Evolutionary conservation across 2,113 vertebrate genomes (phyloP), one percentile per base, ranked within the genome.

Genomic region (Lamprotornis superbus): DNA sequence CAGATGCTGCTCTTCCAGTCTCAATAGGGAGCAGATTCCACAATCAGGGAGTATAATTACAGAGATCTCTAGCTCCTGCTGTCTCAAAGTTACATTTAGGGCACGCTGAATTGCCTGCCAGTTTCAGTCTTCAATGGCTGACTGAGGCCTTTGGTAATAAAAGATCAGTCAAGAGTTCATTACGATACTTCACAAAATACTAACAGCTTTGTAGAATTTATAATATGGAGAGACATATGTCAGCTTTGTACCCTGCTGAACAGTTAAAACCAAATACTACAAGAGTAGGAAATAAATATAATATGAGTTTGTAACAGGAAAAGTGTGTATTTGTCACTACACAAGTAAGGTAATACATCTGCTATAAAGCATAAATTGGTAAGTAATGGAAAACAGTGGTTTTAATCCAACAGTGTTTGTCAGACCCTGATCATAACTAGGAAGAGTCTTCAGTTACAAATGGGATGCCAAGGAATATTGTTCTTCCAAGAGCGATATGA

Each of bases 81-180:
- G 98, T 97, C 98, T 98, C 95, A 87, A 97, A 98, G 97, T 97
- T 98, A 97, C 96, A 97, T 96, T 98, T 91, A 93, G 96, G 97
- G 94, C 88, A 90, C 56, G 3, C 92, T 97, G 95, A 97, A 97
- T 95, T 97, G 91, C 96, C 95, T 97, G 97, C 95, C 97, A 97
- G 84, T 97, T 93, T 98, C 93, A 95, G 90, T 87, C 95, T 97
- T 97, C 96, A 89, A 30, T 97, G 92, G 82, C 95, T 97, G 96
- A 96, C 95, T 97, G 92, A 94, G 97, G 96, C 95, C 97, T 98
- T 98, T 97, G 97, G 97, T 98, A 97, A 98, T 97, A 96, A 98
- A 98, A 97, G 95, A 98, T 98, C 97, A 98, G 96, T 97, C 97
- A 98, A 98, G 97, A 97, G 97, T 95, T 95, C 57, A 92, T 94